Evolutionary conservation across 2,888 invertebrate species (phyloP).

Genomic region (Drosophila stalkeri): DNA sequence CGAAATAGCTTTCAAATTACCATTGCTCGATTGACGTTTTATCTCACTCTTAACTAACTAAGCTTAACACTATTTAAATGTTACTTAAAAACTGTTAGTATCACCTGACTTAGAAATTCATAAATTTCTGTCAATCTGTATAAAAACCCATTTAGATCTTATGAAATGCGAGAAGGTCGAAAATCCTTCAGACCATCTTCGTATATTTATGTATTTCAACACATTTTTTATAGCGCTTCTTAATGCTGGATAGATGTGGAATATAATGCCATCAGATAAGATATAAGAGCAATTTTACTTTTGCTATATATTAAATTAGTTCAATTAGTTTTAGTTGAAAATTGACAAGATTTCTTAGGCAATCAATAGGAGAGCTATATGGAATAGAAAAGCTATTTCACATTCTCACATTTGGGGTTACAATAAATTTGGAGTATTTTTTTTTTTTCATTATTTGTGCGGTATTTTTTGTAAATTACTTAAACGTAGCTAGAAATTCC

Average conservation of each 20-base stretch:
- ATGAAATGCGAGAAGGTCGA: neutral
- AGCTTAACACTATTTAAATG: neutral
- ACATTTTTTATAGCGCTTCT: neutral
- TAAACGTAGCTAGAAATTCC: slow-evolving; percentile 49
- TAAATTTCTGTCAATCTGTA: neutral
- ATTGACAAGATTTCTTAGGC: too few relatives aligned
- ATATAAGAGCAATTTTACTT: too few relatives aligned
- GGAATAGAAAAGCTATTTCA: slow-evolving; percentile 1
- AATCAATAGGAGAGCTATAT: neutral
- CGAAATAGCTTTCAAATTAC: slow-evolving; percentile 14
- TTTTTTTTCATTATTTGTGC: slow-evolving; percentile 2
- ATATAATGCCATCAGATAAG: neutral
- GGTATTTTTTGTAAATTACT: slow-evolving; percentile 45
- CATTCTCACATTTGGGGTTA: slow-evolving; percentile 6
- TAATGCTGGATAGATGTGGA: neutral
- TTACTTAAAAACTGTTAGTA: neutral
- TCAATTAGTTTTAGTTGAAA: too few relatives aligned
- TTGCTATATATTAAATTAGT: too few relatives aligned
- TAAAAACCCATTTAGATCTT: neutral
- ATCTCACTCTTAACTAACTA: neutral
- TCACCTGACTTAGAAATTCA: neutral
- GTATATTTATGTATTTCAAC: neutral
- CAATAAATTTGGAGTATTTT: slow-evolving; percentile 18
- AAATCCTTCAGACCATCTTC: too few relatives aligned
- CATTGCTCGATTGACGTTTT: neutral